Base-by-base conservation (phyloP, 2,888 invertebrate genomes). In the Alitta virens region DNA sequence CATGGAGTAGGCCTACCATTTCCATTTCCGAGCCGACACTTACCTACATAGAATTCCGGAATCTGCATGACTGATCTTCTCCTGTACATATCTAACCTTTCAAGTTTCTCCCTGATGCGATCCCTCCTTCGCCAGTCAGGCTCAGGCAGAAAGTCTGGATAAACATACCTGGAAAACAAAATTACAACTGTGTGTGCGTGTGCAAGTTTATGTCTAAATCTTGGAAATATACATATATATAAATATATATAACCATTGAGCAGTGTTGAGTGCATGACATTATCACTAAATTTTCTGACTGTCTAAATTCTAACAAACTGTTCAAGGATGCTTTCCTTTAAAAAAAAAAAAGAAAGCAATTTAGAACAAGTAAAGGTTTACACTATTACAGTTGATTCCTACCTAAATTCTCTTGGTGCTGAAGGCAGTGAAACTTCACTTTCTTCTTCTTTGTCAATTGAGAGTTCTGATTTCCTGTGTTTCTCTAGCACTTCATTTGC, bases 31-130 rank as follows among this genome's bases (percentile, higher is more conserved):
- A 33, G 12, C 16, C 12, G n/a, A 16, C 14, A 60, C 70, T 60
- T 80, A 90, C 92, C 98, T 75, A 97, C 96, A 85, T 97, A 99
- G 85, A 99, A 99, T 81, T 98, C 97, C 0, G 99, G 98, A 68
- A 99, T 90, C 77, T 92, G 90, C 67, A 99, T 86, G 66, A 90
- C 85, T 56, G 83, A 84, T 71, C 96, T 85, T 63, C 99, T 86
- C 63, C 88, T 88, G 33, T 98, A 78, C 98, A 99, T 98, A 79
- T 99, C 99, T 65, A 85, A 83, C 64, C 98, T 86, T 78, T 98
- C 97, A 18, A 99, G 82, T 78, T 90, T 91, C 79, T 99, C 98
- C 60, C 90, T 85, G 0, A 94, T 81, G 12, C 84, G 77, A 83
- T 98, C 94, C 63, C 97, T 86, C 83, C 87, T 89, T 75, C 87